A percentile compares a stretch with the other conserved stretches of the same genome.
Evolutionary conservation across 1,140 invertebrate species (phyloP).

Genomic region (Latrodectus geometricus): DNA sequence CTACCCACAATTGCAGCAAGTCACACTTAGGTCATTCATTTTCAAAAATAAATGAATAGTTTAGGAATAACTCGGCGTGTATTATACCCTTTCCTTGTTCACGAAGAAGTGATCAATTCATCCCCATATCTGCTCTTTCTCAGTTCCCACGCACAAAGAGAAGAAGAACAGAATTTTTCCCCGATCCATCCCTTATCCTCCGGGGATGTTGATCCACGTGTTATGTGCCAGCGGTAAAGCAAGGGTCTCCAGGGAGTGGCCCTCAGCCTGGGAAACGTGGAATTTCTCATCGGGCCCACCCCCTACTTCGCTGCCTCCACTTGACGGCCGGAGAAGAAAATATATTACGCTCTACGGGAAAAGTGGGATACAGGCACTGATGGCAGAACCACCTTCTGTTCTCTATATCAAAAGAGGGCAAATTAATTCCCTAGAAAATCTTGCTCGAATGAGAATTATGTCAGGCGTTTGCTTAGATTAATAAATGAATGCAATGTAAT

Average conservation of each 20-base stretch:
- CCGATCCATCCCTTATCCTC: neutral
- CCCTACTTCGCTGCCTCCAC: neutral
- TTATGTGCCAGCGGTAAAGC: neutral
- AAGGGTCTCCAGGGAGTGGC: slow-evolving; percentile 3
- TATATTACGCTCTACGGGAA: neutral
- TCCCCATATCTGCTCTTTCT: neutral
- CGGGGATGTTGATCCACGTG: slow-evolving; percentile 41
- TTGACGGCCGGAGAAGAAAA: neutral
- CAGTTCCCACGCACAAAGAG: slow-evolving; percentile 25
- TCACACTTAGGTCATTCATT: too few species aligned
- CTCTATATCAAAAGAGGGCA: neutral
- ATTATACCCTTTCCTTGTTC: neutral
- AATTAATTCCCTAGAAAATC: neutral
- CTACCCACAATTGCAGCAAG: too few species aligned
- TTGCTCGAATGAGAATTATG: neutral
- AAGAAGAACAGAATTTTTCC: neutral
- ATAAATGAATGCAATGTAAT: too few species aligned
- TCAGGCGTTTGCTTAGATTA: too few species aligned
- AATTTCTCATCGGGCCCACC: slow-evolving; percentile 21
- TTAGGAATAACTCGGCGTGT: neutral
- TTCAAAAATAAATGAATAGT: too few species aligned
- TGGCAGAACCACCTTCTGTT: neutral
- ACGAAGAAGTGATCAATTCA: neutral
- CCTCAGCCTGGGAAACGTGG: slow-evolving; percentile 40
- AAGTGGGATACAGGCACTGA: neutral